These are phyloP conservation scores for Parotocinclus haroldoi DNA, from an alignment of 2,797 vertebrate species.

Conservation along the genomic window DNA sequence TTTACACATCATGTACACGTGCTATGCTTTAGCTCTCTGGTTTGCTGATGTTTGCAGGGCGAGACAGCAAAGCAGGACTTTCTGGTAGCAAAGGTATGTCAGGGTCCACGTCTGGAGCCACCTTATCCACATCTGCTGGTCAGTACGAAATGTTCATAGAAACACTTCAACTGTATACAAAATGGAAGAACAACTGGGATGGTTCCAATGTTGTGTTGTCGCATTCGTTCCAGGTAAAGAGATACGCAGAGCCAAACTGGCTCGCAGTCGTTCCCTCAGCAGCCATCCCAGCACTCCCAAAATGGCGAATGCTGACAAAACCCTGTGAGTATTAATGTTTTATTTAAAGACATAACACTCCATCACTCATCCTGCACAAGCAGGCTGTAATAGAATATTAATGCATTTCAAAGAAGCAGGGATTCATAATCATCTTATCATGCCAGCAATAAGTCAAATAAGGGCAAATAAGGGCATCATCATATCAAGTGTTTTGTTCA, in stretches of 20 bases:
- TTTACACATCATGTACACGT: no score
- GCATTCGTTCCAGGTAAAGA: constrained; percentile 82
- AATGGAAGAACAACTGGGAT: neutral
- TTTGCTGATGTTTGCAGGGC: constrained; percentile 69
- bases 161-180: neutral
- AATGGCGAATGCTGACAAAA: constrained; percentile 79
- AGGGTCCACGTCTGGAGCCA: constrained; percentile 72
- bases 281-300: constrained; percentile 84
- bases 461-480: no score
- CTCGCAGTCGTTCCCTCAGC: constrained; percentile 90
- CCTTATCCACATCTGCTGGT: constrained; percentile 69
- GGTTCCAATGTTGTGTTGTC: constrained; percentile 1
- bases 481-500: no score
- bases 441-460: no score
- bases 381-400: no score
- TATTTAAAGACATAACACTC: neutral
- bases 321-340: constrained; percentile 52
- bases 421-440: no score
- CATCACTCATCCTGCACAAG: no score
- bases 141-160: constrained; percentile 10
- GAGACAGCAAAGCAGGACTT: constrained; percentile 80
- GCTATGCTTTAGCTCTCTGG: no score
- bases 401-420: no score
- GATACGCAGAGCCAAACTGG: constrained; percentile 87
- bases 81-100: constrained; percentile 77